Evolutionary conservation across 2,797 vertebrate genomes (phyloP).

Genomic region (Trichosurus vulpecula): DNA sequence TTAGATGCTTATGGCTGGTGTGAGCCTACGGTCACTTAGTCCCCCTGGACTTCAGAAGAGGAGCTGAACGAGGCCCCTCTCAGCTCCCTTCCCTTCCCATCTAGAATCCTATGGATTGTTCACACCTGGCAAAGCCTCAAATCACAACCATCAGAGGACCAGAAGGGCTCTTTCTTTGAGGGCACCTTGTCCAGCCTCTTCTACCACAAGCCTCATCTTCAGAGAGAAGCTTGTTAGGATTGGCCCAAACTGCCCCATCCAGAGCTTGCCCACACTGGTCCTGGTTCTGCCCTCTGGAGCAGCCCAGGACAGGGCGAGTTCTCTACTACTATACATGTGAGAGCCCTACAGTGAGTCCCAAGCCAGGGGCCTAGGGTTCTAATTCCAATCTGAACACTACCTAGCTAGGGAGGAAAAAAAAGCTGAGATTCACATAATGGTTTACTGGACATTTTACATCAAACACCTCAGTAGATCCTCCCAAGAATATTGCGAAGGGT

Average conservation of each 20-base stretch:
- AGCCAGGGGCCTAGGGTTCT: background rate
- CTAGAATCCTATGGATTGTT: background rate
- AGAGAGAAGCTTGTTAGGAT: background rate
- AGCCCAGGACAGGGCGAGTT: background rate
- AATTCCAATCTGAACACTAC: background rate
- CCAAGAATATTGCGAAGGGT: background rate
- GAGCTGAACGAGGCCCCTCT: background rate
- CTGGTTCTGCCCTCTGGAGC: background rate
- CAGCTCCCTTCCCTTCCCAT: background rate
- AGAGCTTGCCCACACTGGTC: background rate
- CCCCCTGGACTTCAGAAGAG: too few species aligned
- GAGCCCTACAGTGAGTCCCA: background rate
- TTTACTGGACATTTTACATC: background rate
- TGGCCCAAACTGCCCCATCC: background rate
- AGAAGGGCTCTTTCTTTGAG: background rate
- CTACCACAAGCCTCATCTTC: background rate
- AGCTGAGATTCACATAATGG: background rate
- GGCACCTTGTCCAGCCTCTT: too few species aligned
- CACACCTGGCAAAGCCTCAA: background rate
- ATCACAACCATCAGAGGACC: background rate
- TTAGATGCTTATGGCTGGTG: background rate
- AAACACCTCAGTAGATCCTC: background rate
- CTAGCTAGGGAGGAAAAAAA: background rate
- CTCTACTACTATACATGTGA: background rate
- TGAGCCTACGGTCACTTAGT: background rate